These are phyloP conservation scores for Platyura marginata DNA, from an alignment of 1,140 invertebrate species.

Conservation along the genomic window DNA sequence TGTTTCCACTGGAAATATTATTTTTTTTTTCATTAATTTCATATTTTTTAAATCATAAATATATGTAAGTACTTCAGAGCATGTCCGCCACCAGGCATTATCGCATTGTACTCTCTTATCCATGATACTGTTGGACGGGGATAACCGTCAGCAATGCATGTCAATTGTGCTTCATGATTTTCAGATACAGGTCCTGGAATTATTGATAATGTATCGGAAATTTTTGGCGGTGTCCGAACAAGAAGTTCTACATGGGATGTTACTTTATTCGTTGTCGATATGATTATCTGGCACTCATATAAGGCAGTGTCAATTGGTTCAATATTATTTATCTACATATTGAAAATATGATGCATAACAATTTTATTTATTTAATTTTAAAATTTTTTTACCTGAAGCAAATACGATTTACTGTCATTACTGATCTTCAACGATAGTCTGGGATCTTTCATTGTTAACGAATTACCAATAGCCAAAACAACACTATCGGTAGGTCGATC, in stretches of 20 bases:
- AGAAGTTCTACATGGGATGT: constrained; percentile 50
- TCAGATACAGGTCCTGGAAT: neutral
- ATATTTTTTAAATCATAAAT: no score
- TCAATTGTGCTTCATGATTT: constrained; percentile 35
- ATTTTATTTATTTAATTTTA: neutral
- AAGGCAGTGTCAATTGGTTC: constrained; percentile 63
- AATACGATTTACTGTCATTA: constrained; percentile 47
- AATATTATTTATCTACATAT: constrained; percentile 49
- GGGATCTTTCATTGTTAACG: constrained; percentile 52
- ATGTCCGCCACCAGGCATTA: constrained; percentile 59
- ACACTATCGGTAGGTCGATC: constrained; percentile 13
- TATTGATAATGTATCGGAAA: neutral
- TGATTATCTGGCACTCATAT: constrained; percentile 59
- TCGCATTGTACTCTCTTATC: constrained; percentile 62
- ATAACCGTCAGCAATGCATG: constrained; percentile 58
- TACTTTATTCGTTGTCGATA: constrained; percentile 44
- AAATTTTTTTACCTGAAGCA: constrained; percentile 39
- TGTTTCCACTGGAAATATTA: constrained; percentile 44
- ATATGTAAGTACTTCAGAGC: no score
- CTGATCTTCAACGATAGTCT: constrained; percentile 42
- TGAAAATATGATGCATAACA: neutral
- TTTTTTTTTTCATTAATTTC: no score
- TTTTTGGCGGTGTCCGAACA: constrained; percentile 46
- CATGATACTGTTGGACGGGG: constrained; percentile 56
- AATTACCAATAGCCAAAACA: constrained; percentile 40